phyloP scores from a whole-genome alignment of 1,140 invertebrate species.

The Danaus melanippus region DNA sequence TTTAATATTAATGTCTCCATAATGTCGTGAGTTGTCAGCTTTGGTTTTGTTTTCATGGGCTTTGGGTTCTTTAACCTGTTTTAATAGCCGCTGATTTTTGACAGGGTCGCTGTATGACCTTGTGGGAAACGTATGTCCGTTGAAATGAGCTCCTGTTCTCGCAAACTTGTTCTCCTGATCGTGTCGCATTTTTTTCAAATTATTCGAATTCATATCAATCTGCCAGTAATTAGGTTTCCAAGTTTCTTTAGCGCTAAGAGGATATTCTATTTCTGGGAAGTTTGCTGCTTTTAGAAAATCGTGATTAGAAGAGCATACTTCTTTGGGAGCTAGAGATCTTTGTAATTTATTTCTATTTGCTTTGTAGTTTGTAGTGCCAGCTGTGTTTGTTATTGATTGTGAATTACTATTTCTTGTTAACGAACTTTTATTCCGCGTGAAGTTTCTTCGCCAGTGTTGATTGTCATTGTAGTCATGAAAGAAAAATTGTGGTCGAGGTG shows the following conservation, averaged over 20 bases:
- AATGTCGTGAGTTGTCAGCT: no score
- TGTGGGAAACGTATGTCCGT: not conserved
- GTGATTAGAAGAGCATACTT: conserved; percentile 1
- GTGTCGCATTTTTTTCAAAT: not conserved
- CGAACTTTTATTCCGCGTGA: no score
- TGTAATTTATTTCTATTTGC: no score
- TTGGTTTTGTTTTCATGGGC: no score
- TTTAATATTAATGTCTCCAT: no score
- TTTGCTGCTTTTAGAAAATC: conserved; percentile 10
- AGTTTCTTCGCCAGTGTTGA: no score
- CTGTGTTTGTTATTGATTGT: no score
- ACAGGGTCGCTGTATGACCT: conserved; percentile 7
- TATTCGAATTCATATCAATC: conserved; percentile 3
- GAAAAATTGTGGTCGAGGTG: conserved; percentile 14
- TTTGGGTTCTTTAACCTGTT: no score
- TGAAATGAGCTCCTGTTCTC: no score
- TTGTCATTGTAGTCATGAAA: conserved; percentile 10
- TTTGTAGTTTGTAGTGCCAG: no score
- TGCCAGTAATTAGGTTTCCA: conserved; percentile 45
- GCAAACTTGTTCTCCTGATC: not conserved
- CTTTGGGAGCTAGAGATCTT: no score
- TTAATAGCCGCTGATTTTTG: not conserved
- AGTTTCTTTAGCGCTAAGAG: conserved; percentile 32
- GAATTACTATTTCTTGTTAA: no score
- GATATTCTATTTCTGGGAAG: conserved; percentile 55